A percentile compares a stretch with the other conserved stretches of the same genome.
Evolutionary conservation across 2,888 invertebrate species (phyloP).

Genomic region (Nemotelus nigrinus): DNA sequence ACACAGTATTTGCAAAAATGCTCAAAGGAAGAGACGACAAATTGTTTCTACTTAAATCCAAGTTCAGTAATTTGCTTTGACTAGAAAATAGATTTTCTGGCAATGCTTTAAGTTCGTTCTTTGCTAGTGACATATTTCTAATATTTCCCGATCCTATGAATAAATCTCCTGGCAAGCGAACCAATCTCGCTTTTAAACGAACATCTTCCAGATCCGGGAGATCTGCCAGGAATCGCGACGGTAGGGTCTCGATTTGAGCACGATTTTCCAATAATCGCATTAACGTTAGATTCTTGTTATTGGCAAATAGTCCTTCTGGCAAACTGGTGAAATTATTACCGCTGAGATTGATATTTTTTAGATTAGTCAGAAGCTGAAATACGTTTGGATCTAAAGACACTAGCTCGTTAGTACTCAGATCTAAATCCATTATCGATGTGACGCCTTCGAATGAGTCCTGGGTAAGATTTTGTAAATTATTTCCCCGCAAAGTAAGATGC

Average conservation of each 20-base stretch:
- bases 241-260: constrained; percentile 69
- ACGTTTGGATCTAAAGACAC: constrained; percentile 70
- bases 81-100: constrained; percentile 73
- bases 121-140: constrained; percentile 70
- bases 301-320: constrained; percentile 70
- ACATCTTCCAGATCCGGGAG: constrained; percentile 69
- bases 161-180: constrained; percentile 70
- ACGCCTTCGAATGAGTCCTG: constrained; percentile 73
- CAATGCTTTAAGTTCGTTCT: constrained; percentile 69
- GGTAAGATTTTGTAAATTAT: constrained; percentile 72
- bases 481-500: constrained; percentile 75
- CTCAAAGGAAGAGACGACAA: constrained; percentile 69
- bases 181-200: constrained; percentile 69
- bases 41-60: constrained; percentile 75
- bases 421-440: constrained; percentile 71
- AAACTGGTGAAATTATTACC: constrained; percentile 74
- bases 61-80: constrained; percentile 69
- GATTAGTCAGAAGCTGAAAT: constrained; percentile 71
- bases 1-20: constrained; percentile 69
- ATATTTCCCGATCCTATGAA: constrained; percentile 71
- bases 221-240: constrained; percentile 70
- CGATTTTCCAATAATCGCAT: constrained; percentile 71
- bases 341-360: constrained; percentile 73
- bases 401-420: constrained; percentile 75
- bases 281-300: constrained; percentile 67